Base-by-base conservation (phyloP, 2,888 invertebrate genomes). In the Cheilosia urbana region DNA sequence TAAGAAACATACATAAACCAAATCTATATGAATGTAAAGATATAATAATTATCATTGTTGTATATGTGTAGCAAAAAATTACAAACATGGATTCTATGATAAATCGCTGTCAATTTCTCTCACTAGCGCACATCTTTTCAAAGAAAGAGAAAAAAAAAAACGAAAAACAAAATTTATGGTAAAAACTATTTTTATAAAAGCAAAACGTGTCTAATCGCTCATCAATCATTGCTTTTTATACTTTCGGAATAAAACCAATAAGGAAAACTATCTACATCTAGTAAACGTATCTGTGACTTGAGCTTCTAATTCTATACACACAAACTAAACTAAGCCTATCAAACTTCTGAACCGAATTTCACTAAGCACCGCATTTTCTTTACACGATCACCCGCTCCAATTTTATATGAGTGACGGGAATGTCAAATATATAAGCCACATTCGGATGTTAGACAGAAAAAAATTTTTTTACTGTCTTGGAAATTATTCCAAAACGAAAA, bases 91-190 rank as follows among this genome's bases (percentile, higher is more conserved):
- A 83, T 58, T 84, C 75, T 75, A 73, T 73, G 63, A 83, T 75
- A 75, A 73, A 69, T 84, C 80, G 80, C 80, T 60, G 84, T 84
- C 84, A 84, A 84, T 84, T 84, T 84, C 69, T 84, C 68, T 71
- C 45, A 80, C 75, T 84, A 84, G 65, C 75, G 84, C 84, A 84
- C 84, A 80, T 69, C 57, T 80, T 47, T 80, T 71, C 45, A 84
- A 66, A 60, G 37, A 37, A 53, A 63, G 19, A 15, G 2, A 66
- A 57, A 57, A 53, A 58, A 17, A 40, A 72, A 77, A 24, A 11
- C 13, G n/a, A 51, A 68, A n/a, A 60, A 15, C 13, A 42, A 77
- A 30, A 51, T 40, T n/a, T 42, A 62, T 57, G 27, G 75, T 75
- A 4, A 57, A 69, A 77, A 69, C 68, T 76, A 80, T 84, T 80